phyloP scores from a whole-genome alignment of 2,888 invertebrate genomes.

The Stenurella melanura region DNA sequence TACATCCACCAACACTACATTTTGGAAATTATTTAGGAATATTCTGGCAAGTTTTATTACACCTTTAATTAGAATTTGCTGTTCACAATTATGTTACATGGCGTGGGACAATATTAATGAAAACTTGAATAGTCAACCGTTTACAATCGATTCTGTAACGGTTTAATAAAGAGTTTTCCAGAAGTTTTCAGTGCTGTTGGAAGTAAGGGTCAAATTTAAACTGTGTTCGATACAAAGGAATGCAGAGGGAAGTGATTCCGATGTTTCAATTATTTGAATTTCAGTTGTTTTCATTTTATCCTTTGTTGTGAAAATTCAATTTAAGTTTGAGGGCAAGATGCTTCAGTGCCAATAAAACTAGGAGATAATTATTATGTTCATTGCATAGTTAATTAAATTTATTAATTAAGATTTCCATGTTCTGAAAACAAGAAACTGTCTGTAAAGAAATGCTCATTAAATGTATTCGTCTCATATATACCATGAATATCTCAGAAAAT shows the following conservation, averaged over 20 bases:
- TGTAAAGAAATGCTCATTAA: no score
- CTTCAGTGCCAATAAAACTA: no score
- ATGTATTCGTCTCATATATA: no score
- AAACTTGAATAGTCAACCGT: constrained; percentile 5
- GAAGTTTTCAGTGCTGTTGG: not conserved
- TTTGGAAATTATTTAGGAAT: no score
- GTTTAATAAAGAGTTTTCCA: constrained; percentile 3
- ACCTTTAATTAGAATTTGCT: no score
- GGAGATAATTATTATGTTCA: no score
- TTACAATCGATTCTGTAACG: not conserved
- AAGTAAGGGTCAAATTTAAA: not conserved
- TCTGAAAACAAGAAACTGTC: no score
- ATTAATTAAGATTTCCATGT: no score
- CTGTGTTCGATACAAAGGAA: not conserved
- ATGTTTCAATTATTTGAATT: not conserved
- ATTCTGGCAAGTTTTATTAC: no score
- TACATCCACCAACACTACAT: no score
- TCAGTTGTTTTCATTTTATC: not conserved
- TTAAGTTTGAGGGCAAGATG: not conserved
- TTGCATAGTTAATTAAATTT: no score
- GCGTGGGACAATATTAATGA: not conserved
- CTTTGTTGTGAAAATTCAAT: constrained; percentile 1
- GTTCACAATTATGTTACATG: constrained; percentile 9
- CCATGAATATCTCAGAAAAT: no score
- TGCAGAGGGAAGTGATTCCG: not conserved